phyloP scores from a whole-genome alignment of 92 coral and sea anemone species.

The Porites rus region DNA sequence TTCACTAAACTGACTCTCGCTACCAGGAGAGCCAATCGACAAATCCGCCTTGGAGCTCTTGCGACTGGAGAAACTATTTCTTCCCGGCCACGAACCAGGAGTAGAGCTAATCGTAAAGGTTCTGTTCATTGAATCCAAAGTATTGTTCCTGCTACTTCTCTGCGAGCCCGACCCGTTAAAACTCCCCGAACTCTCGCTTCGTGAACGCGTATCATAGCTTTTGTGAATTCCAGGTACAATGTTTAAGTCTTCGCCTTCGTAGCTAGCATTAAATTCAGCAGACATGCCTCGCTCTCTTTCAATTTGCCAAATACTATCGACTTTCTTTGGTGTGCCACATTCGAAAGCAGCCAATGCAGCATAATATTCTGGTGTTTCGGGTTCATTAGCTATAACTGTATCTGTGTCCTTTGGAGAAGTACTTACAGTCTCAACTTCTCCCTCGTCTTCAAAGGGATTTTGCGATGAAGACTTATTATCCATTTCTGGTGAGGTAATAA shows the following conservation, averaged over 20 bases:
- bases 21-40: slow-evolving; percentile 56
- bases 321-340: slow-evolving; percentile 69
- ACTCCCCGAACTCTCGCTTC: slow-evolving; percentile 76
- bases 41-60: slow-evolving; percentile 64
- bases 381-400: neutral
- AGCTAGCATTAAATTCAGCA: slow-evolving; percentile 34
- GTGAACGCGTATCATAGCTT: slow-evolving; percentile 62
- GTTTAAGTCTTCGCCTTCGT: slow-evolving; percentile 87
- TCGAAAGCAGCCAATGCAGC: slow-evolving; percentile 59
- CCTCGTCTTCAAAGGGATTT: neutral
- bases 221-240: slow-evolving; percentile 97
- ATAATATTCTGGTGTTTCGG: slow-evolving; percentile 32
- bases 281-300: slow-evolving; percentile 22
- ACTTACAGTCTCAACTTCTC: neutral
- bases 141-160: slow-evolving; percentile 50
- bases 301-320: slow-evolving; percentile 19
- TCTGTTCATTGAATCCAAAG: slow-evolving; percentile 65
- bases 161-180: slow-evolving; percentile 81
- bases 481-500: neutral
- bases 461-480: neutral
- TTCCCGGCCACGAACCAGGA: slow-evolving; percentile 57
- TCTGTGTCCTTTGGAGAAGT: neutral
- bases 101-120: slow-evolving; percentile 52
- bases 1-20: slow-evolving; percentile 83
- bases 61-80: slow-evolving; percentile 24